phyloP scores from a whole-genome alignment of 2,888 invertebrate genomes.

The Lordiphosa fenestrarum region DNA sequence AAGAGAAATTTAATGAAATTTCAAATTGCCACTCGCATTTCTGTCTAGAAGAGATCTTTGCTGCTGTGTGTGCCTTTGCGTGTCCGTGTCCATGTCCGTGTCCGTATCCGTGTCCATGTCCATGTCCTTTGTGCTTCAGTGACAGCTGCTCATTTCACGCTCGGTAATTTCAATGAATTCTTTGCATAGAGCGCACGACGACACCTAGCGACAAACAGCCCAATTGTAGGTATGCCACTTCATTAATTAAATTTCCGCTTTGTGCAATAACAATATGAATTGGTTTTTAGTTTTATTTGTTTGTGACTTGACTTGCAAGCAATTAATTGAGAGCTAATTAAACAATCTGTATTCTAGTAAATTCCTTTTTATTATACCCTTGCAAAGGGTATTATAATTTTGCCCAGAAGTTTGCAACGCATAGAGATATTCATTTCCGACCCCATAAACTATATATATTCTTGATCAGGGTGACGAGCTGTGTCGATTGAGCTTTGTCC shows the following conservation, averaged over 20 bases:
- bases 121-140: conserved; percentile 58
- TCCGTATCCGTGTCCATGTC: conserved; percentile 31
- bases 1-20: conserved; percentile 73
- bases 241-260: conserved; percentile 59
- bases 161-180: conserved; percentile 73
- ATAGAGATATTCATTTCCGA: no score
- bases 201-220: conserved; percentile 36
- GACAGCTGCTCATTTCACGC: conserved; percentile 75
- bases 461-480: no score
- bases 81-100: conserved; percentile 22
- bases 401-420: no score
- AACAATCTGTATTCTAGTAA: no score
- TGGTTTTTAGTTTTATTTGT: conserved; percentile 29
- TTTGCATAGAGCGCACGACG: conserved; percentile 11
- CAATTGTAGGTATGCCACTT: conserved; percentile 45
- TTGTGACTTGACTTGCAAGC: not conserved
- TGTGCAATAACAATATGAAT: conserved; percentile 42
- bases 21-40: conserved; percentile 65
- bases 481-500: no score
- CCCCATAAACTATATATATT: no score
- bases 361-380: no score
- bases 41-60: conserved; percentile 48
- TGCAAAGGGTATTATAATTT: no score
- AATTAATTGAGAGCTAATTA: no score
- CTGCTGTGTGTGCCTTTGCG: conserved; percentile 1